These are phyloP conservation scores for Limnothrissa miodon DNA, from an alignment of 2,113 vertebrate genomes.

Conservation along the genomic window DNA sequence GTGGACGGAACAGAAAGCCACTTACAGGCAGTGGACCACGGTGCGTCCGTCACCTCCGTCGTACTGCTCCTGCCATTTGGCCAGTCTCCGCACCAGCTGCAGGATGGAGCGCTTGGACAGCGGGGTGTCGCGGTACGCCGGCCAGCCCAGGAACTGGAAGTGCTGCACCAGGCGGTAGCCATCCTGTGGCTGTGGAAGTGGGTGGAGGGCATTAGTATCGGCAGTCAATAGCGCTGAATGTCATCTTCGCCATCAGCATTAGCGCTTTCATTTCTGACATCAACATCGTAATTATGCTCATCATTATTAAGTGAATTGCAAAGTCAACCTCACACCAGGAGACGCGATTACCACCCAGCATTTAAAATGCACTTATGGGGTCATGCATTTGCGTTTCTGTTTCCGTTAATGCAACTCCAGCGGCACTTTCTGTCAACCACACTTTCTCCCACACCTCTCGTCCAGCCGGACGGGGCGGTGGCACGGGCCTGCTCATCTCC, in stretches of 20 bases:
- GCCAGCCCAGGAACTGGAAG: slow-evolving; percentile 98
- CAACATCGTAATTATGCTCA: not conserved
- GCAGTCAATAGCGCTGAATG: not conserved
- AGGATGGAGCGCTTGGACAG: slow-evolving; percentile 93
- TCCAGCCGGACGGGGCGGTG: no score
- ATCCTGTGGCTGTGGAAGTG: slow-evolving; percentile 82
- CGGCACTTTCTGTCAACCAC: no score
- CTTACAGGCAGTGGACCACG: slow-evolving; percentile 96
- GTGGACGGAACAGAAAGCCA: slow-evolving; percentile 34
- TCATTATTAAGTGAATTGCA: not conserved
- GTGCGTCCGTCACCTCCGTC: slow-evolving; percentile 92
- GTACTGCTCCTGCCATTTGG: slow-evolving; percentile 97
- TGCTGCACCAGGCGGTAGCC: slow-evolving; percentile 96
- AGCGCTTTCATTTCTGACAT: not conserved
- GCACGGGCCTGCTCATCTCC: no score
- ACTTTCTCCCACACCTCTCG: no score
- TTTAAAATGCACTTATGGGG: not conserved
- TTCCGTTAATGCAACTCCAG: no score
- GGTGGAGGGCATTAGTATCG: not conserved
- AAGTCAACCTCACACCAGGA: not conserved
- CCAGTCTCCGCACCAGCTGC: slow-evolving; percentile 87
- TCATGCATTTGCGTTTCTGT: not conserved
- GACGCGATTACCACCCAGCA: not conserved
- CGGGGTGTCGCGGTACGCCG: slow-evolving; percentile 91
- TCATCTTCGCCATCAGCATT: not conserved